Conservation (phyloP, 2,113 vertebrate genomes). For the Dipodomys merriami region DNA sequence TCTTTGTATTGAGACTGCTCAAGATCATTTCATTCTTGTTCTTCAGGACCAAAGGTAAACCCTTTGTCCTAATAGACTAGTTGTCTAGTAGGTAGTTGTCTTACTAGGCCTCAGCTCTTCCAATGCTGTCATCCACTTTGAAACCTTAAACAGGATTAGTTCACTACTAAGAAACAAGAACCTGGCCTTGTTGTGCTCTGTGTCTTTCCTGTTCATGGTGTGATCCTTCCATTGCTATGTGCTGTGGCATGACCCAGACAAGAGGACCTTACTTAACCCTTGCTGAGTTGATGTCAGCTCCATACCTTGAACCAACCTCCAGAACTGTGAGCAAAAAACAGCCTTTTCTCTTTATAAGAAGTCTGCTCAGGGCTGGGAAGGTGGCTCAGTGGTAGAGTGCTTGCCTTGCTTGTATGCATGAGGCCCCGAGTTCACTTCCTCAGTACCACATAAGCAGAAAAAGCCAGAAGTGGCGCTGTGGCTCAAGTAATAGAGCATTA, state of each 20-base stretch:
- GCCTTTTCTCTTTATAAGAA: background rate
- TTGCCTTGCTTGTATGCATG: no score
- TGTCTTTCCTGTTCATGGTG: background rate
- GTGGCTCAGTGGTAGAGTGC: no score
- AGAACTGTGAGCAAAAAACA: background rate
- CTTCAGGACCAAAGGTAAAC: background rate
- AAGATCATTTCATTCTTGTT: constrained; percentile 18
- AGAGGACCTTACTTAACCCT: no score
- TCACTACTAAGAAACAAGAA: background rate
- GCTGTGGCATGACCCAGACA: background rate
- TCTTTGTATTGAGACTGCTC: background rate
- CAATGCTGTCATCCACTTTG: no score
- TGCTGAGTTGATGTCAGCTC: background rate
- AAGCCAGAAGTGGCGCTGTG: no score
- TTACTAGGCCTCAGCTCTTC: background rate
- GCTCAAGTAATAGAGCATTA: no score
- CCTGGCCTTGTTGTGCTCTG: background rate
- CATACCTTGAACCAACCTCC: background rate
- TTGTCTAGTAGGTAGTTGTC: background rate
- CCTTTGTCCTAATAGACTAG: background rate
- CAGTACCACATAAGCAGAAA: no score
- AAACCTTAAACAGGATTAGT: no score
- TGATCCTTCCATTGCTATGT: background rate
- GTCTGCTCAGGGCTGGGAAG: background rate
- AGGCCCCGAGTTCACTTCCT: no score